Percentiles rank a stretch among this genome's conserved stretches.
phyloP scores from a whole-genome alignment of 2,888 invertebrate genomes.

The Heliconius ismenius region DNA sequence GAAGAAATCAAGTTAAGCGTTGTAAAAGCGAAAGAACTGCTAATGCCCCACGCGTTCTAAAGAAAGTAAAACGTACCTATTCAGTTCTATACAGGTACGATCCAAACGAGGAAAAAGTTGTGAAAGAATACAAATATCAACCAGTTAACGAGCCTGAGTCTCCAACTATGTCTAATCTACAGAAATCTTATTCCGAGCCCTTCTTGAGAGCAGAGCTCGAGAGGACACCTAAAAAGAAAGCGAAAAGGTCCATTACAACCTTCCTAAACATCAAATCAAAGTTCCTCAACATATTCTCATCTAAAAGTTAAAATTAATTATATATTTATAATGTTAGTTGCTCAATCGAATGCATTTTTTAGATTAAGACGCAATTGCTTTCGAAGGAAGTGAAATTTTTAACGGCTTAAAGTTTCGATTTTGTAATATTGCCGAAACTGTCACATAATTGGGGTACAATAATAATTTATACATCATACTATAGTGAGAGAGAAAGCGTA shows the following conservation, averaged over 20 bases:
- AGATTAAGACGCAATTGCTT: conserved; percentile 40
- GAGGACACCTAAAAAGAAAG: conserved; percentile 71
- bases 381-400: conserved; percentile 22
- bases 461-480: conserved; percentile 5
- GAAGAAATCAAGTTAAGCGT: conserved; percentile 73
- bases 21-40: conserved; percentile 75
- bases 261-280: conserved; percentile 75
- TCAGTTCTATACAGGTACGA: conserved; percentile 77
- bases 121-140: conserved; percentile 77
- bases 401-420: conserved; percentile 13
- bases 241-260: conserved; percentile 75
- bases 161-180: conserved; percentile 52
- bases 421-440: conserved; percentile 12
- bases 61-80: conserved; percentile 75
- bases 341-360: conserved; percentile 77
- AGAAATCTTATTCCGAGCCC: conserved; percentile 72
- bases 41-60: conserved; percentile 60
- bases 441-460: conserved; percentile 7
- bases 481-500: background rate
- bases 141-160: conserved; percentile 59
- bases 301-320: conserved; percentile 65
- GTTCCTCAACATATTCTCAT: conserved; percentile 73
- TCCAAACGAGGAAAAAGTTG: conserved; percentile 72
- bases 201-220: conserved; percentile 61
- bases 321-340: conserved; percentile 59